These are phyloP conservation scores for Opisthograptis luteolata DNA, from an alignment of 2,888 invertebrate species.

Conservation along the genomic window DNA sequence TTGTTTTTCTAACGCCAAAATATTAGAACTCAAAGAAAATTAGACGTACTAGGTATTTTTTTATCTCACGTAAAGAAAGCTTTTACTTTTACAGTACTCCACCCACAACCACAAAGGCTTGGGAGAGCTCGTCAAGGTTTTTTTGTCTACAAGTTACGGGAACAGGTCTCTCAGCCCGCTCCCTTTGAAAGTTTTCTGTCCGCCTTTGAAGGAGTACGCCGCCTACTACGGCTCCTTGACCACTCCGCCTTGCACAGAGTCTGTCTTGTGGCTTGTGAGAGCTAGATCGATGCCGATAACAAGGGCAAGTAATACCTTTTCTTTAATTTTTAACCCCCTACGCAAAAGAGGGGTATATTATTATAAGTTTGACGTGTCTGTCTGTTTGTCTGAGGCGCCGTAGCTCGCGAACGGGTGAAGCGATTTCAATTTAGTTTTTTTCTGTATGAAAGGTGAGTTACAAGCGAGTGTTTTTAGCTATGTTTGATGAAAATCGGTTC, in stretches of 20 bases:
- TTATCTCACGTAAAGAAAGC: no score
- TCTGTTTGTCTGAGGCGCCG: no score
- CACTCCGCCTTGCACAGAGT: constrained; percentile 65
- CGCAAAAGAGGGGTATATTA: no score
- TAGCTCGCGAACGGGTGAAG: no score
- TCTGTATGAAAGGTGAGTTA: no score
- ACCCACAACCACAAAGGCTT: constrained; percentile 55
- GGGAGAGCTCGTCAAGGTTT: constrained; percentile 41
- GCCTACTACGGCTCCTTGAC: constrained; percentile 69
- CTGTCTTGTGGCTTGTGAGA: constrained; percentile 67
- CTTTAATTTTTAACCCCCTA: background rate
- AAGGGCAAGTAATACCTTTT: constrained; percentile 47
- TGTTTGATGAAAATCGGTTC: no score
- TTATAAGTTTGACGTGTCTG: no score
- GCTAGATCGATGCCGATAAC: constrained; percentile 54
- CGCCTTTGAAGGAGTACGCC: constrained; percentile 61
- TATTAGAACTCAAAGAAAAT: no score
- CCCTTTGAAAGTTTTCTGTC: constrained; percentile 53
- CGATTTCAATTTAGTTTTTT: no score
- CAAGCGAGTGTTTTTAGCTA: no score
- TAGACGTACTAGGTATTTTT: no score
- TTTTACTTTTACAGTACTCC: constrained; percentile 53
- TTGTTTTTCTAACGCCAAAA: no score
- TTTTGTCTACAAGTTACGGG: constrained; percentile 2
- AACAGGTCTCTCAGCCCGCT: constrained; percentile 24